phyloP scores from a whole-genome alignment of 37 sponge, comb jelly and placozoan genomes.

The Eunapius fragilis region DNA sequence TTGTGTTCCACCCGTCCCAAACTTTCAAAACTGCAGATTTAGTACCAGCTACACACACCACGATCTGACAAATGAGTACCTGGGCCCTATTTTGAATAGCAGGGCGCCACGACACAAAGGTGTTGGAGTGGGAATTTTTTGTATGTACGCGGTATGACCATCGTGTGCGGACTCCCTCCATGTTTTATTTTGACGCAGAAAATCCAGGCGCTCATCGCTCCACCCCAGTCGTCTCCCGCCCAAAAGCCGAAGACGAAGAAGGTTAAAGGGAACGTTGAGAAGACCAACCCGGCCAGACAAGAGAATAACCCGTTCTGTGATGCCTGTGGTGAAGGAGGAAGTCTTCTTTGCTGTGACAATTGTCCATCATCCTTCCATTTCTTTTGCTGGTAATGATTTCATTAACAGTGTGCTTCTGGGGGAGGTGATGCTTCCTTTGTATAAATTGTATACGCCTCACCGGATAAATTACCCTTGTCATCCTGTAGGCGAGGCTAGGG shows the following conservation, averaged over 20 bases:
- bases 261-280: not conserved
- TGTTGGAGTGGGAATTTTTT: too few relatives aligned
- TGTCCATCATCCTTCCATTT: constrained; percentile 92
- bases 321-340: constrained; percentile 90
- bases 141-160: not conserved
- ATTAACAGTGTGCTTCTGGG: not conserved
- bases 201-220: constrained; percentile 74
- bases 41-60: not conserved
- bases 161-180: not conserved
- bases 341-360: constrained; percentile 88
- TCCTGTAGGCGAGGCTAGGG: too few relatives aligned
- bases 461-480: too few relatives aligned
- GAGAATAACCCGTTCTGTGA: constrained; percentile 86
- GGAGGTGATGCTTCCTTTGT: not conserved
- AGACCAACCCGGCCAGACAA: constrained; percentile 29
- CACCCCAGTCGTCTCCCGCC: constrained; percentile 49
- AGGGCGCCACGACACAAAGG: too few relatives aligned
- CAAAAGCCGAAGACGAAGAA: constrained; percentile 41
- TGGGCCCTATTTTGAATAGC: not conserved
- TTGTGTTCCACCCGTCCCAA: too few relatives aligned
- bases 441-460: too few relatives aligned
- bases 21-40: not conserved
- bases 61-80: not conserved
- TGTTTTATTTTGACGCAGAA: constrained; percentile 43
- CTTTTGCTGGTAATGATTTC: constrained; percentile 78